A percentile compares a stretch with the other conserved stretches of the same genome.
These are phyloP conservation scores for Drosophila acutilabella DNA, from an alignment of 2,888 invertebrate species.

Conservation along the genomic window DNA sequence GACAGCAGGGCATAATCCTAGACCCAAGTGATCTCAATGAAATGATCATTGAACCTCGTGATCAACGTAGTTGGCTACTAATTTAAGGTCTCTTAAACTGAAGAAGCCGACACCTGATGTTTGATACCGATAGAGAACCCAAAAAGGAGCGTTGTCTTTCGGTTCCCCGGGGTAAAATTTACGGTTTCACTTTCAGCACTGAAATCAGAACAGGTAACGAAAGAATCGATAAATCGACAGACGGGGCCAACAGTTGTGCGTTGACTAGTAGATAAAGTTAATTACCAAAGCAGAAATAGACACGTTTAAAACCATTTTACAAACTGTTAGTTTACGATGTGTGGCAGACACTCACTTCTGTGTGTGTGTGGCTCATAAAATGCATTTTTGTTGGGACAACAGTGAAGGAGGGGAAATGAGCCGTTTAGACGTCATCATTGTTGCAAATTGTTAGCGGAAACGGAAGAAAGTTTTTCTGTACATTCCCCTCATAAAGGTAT, in stretches of 20 bases:
- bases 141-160: constrained; percentile 30
- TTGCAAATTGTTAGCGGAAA: constrained; percentile 59
- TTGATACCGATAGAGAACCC: constrained; percentile 66
- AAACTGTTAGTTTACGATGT: constrained; percentile 83
- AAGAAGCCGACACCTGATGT: constrained; percentile 81
- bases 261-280: constrained; percentile 71
- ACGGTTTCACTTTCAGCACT: constrained; percentile 82
- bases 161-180: constrained; percentile 51
- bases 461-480: constrained; percentile 79
- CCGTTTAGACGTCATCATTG: constrained; percentile 19
- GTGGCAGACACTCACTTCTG: constrained; percentile 71
- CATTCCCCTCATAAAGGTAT: neutral
- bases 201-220: constrained; percentile 83
- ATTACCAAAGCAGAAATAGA: constrained; percentile 55
- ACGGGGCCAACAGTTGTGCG: constrained; percentile 60
- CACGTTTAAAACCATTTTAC: constrained; percentile 58
- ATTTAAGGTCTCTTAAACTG: constrained; percentile 25
- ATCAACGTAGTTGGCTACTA: constrained; percentile 8
- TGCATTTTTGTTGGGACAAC: constrained; percentile 16
- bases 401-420: neutral
- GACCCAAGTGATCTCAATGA: constrained; percentile 36
- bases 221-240: constrained; percentile 35
- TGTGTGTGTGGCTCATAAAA: constrained; percentile 35
- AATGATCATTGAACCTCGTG: constrained; percentile 16
- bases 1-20: constrained; percentile 38